These are phyloP conservation scores for Stenolophus ochropezus DNA, from an alignment of 2,888 invertebrate species.

Conservation along the genomic window DNA sequence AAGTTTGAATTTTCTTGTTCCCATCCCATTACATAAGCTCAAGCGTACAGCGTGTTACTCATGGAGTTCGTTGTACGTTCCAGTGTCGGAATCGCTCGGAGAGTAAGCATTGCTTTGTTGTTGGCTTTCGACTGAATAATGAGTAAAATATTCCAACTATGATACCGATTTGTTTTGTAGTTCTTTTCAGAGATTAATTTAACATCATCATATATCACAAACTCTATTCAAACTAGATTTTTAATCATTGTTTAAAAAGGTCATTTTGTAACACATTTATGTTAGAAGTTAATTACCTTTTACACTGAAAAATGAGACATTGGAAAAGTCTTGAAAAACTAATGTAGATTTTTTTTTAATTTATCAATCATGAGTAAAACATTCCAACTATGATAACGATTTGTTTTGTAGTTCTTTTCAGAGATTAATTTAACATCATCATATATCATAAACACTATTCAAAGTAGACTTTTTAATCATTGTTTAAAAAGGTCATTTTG, in stretches of 20 bases:
- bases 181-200: neutral
- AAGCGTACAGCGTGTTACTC: constrained; percentile 11
- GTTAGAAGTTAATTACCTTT: no score
- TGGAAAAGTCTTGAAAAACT: no score
- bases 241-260: no score
- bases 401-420: neutral
- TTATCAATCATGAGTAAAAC: neutral
- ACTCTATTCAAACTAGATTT: no score
- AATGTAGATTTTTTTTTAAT: no score
- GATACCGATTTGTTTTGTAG: neutral
- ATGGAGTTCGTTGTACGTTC: constrained; percentile 24
- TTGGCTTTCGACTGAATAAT: neutral
- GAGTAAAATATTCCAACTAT: neutral
- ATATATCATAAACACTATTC: no score
- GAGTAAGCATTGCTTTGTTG: neutral
- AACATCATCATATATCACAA: neutral
- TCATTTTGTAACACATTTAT: no score
- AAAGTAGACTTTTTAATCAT: no score
- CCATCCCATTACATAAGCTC: constrained; percentile 15
- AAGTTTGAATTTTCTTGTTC: neutral
- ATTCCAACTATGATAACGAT: neutral
- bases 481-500: no score
- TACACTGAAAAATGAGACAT: no score
- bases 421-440: neutral
- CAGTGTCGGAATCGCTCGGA: constrained; percentile 15